phyloP scores from a whole-genome alignment of 1,140 invertebrate species.

The Varroa destructor region DNA sequence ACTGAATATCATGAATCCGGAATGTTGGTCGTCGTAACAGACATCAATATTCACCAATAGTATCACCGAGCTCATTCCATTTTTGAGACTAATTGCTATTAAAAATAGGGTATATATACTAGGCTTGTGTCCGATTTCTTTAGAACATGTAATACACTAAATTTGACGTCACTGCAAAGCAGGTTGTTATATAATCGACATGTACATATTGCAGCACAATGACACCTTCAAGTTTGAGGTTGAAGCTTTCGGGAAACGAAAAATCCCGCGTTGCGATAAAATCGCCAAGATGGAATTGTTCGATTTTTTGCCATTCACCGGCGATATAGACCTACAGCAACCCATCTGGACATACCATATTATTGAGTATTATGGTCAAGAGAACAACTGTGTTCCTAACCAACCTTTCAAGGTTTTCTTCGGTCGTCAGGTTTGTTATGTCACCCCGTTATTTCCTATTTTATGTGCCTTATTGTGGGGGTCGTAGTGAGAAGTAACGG shows the following conservation, averaged over 20 bases:
- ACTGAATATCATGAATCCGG: too few relatives aligned
- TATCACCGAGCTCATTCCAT: too few relatives aligned
- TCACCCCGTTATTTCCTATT: neutral
- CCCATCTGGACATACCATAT: slow-evolving; percentile 64
- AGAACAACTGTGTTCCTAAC: slow-evolving; percentile 56
- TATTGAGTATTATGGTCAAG: slow-evolving; percentile 72
- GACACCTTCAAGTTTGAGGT: slow-evolving; percentile 52
- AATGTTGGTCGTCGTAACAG: too few relatives aligned
- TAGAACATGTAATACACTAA: too few relatives aligned
- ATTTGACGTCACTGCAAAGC: too few relatives aligned
- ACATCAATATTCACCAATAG: too few relatives aligned
- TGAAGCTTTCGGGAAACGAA: slow-evolving; percentile 66
- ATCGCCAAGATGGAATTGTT: slow-evolving; percentile 69
- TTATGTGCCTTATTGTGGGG: too few relatives aligned
- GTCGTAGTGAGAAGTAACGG: too few relatives aligned
- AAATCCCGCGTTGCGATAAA: slow-evolving; percentile 61
- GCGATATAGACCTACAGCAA: slow-evolving; percentile 62
- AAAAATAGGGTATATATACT: too few relatives aligned
- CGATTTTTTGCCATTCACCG: slow-evolving; percentile 62
- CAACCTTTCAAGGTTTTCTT: slow-evolving; percentile 63
- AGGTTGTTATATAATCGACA: too few relatives aligned
- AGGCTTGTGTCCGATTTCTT: too few relatives aligned
- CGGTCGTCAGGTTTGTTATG: slow-evolving; percentile 58
- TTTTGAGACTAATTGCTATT: too few relatives aligned
- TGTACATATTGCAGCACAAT: slow-evolving; percentile 3